Evolutionary conservation across 2,797 vertebrate genomes (phyloP).

Genomic region (Parotocinclus haroldoi): DNA sequence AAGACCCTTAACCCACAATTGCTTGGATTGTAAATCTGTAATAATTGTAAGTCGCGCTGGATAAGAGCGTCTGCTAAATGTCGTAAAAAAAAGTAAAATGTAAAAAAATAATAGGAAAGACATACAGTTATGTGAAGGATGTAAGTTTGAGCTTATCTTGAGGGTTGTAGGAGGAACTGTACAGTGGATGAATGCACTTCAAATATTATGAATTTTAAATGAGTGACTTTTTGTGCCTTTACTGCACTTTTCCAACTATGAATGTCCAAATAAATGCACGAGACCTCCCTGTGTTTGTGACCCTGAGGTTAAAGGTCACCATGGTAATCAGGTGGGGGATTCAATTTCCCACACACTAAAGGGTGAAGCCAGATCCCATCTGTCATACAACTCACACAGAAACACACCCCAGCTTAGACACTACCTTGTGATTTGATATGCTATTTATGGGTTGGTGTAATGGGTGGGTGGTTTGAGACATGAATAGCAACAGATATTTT

Average conservation of each 20-base stretch:
- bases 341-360: conserved; percentile 45
- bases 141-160: too few species aligned
- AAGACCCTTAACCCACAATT: too few species aligned
- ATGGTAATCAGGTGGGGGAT: conserved; percentile 47
- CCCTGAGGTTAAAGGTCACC: conserved; percentile 45
- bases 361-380: conserved; percentile 43
- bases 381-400: conserved; percentile 40
- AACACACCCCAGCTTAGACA: conserved; percentile 18
- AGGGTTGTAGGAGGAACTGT: background rate
- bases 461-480: conserved; percentile 12
- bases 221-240: conserved; percentile 29
- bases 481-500: conserved; percentile 6
- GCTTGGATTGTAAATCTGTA: too few species aligned
- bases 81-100: too few species aligned
- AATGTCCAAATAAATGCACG: conserved; percentile 45
- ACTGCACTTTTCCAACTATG: conserved; percentile 26
- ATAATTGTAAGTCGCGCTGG: too few species aligned
- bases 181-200: background rate
- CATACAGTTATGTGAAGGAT: too few species aligned
- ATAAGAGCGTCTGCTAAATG: too few species aligned
- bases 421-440: conserved; percentile 29
- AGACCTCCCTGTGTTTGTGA: conserved; percentile 41
- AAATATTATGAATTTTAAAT: conserved; percentile 44
- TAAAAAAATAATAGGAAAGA: too few species aligned
- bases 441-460: conserved; percentile 29